A percentile compares a stretch with the other conserved stretches of the same genome.
Conservation (phyloP, 2,113 vertebrate species). For the Chionis minor region DNA sequence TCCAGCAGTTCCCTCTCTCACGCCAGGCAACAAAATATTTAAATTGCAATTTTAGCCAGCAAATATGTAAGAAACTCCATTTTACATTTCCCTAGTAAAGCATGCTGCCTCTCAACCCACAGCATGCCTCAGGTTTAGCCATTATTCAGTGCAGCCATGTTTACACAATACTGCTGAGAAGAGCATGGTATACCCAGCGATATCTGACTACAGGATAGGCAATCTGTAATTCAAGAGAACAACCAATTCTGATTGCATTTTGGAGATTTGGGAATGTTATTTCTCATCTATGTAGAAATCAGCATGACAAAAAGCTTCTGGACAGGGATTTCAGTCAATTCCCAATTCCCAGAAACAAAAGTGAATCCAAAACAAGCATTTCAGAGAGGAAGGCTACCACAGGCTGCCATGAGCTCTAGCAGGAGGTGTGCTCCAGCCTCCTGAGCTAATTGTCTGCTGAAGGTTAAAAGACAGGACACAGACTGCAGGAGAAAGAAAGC, state of each 20-base stretch:
- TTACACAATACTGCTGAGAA: neutral
- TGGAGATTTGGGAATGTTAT: neutral
- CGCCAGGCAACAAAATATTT: fast-evolving
- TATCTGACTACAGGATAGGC: neutral
- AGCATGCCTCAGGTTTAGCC: neutral
- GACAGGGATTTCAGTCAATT: neutral
- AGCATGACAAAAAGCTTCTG: neutral
- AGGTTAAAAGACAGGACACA: neutral
- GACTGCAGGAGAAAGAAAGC: neutral
- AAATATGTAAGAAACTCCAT: neutral
- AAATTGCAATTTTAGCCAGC: neutral
- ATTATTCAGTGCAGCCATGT: neutral
- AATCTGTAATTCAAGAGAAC: neutral
- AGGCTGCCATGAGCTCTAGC: neutral
- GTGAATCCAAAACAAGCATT: neutral
- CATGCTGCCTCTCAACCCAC: neutral
- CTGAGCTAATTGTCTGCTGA: neutral
- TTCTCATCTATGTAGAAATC: neutral
- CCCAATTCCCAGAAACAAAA: neutral
- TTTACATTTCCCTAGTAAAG: neutral
- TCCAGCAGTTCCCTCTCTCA: neutral
- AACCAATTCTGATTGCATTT: neutral
- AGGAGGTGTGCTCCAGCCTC: neutral
- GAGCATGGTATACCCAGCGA: neutral
- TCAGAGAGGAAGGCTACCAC: neutral